Base-by-base conservation (phyloP, 2,888 invertebrate species). In the Aspidiotus rigidus region DNA sequence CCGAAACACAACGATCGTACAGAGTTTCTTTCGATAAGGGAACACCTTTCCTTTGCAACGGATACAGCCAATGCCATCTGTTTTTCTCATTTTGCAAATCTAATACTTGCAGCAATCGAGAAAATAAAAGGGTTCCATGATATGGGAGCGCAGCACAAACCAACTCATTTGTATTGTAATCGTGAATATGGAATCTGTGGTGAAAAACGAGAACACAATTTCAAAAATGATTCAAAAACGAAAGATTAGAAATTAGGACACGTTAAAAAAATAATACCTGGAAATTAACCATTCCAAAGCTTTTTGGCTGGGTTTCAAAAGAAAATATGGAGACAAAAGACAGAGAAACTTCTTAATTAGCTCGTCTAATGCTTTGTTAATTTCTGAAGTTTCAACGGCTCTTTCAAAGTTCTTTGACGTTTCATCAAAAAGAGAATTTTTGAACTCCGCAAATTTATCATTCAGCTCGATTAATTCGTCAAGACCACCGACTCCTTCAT, bases 211-310 rank as follows among this genome's bases (percentile, higher is more conserved):
- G 5, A 62, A 44, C 41, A 39, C 11, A 16, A 13, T 42, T 16
- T 9, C 3, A 41, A 9, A 63, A 54, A 13, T 11, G 1, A 39
- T 15, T 53, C n/a, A 16, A 49, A 49, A 53, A 9, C 11, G 10
- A 7, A 53, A n/a, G 40, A 9, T 71, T 59, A 16, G 28, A 28
- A 28, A 28, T 28, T 28, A 28, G 28, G 28, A 53, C 53, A 55
- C 2, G 3, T 69, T 28, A 17, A 54, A 70, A n/a, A 3, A 10
- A 64, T 13, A 9, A n/a, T 69, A 61, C 70, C 60, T 76, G 83
- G 80, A 83, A 85, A 98, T 85, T 5, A 99, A 82, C 97, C 97
- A 99, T 81, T 99, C 99, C 61, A 99, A 78, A 2, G 93, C 88
- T 80, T 95, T 92, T 73, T 95, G 93, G 0, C 93, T 84, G 8